Base-by-base conservation (phyloP, 2,888 invertebrate species). In the Caenorhabditis sp. region DNA sequence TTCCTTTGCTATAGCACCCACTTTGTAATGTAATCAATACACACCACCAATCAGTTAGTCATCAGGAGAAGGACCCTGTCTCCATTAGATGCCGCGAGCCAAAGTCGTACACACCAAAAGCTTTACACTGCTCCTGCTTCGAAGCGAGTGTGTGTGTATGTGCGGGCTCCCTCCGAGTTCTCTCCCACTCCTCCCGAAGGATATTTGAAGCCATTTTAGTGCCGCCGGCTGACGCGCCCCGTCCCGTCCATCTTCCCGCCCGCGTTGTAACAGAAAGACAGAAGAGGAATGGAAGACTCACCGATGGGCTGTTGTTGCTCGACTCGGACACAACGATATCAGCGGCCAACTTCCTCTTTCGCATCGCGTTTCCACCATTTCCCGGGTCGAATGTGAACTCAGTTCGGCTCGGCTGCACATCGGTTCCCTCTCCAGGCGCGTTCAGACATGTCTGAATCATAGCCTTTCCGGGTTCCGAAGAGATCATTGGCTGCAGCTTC, bases 391-490 rank as follows among this genome's bases (percentile, higher is more conserved):
- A 88, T 1, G 88, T 88, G 83, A 88, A 88, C 55, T 88, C 88
- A 22, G 86, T 86, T 53, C 82, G 72, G 20, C 76, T 65, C 2
- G 82, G 81, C 48, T 75, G 78, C 9, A 70, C 53, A 20, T 76
- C 79, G 17, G 73, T 27, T 4, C 68, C 81, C 26, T 78, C 83
- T 48, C 63, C 86, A 4, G 87, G 97, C 53, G 96, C 95, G 91
- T 97, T 97, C 79, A 99, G 93, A 91, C 99, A 99, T 85, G 96
- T 97, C 92, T 99, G 98, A 89, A 99, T 99, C 86, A 99, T 92
- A 82, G 96, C 94, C 91, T 99, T 98, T 85, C 98, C 98, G 65
- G 92, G 91, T 78, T 92, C 92, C 85, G 96, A 96, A 52, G 96
- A 97, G 90, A 99, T 98, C 97, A 99, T 99, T 84, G 99, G 99